These are phyloP conservation scores for Pelecanoides urinatrix DNA, from an alignment of 2,113 vertebrate genomes.

Conservation along the genomic window DNA sequence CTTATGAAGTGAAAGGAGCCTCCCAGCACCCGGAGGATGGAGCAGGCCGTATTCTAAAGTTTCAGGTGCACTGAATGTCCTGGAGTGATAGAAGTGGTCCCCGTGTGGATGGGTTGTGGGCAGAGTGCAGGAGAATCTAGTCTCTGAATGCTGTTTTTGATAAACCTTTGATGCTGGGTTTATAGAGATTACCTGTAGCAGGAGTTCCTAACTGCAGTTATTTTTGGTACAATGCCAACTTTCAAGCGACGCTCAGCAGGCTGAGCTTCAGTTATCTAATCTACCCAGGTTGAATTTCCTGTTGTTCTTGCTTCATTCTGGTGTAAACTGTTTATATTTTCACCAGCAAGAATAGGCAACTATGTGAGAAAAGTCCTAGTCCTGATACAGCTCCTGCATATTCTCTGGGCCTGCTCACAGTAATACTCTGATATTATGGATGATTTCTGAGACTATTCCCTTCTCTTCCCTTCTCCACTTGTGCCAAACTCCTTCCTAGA, in stretches of 20 bases:
- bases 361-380: not conserved
- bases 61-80: not conserved
- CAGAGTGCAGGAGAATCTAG: not conserved
- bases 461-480: not conserved
- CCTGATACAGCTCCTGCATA: not conserved
- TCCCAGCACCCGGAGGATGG: not conserved
- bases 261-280: not conserved
- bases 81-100: not conserved
- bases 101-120: not conserved
- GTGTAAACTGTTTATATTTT: not conserved
- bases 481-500: not conserved
- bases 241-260: not conserved
- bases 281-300: not conserved
- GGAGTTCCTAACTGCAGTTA: not conserved
- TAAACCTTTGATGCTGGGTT: not conserved
- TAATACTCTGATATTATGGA: rapidly evolving
- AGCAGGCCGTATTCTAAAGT: not conserved
- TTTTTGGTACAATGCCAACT: not conserved
- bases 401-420: not conserved
- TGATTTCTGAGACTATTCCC: not conserved
- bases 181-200: not conserved
- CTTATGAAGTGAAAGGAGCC: not conserved
- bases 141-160: not conserved
- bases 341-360: not conserved
- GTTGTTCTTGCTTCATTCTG: not conserved